A percentile compares a stretch with the other conserved stretches of the same genome.
These are phyloP conservation scores for Thera britannica DNA, from an alignment of 2,888 invertebrate species.

Conservation along the genomic window DNA sequence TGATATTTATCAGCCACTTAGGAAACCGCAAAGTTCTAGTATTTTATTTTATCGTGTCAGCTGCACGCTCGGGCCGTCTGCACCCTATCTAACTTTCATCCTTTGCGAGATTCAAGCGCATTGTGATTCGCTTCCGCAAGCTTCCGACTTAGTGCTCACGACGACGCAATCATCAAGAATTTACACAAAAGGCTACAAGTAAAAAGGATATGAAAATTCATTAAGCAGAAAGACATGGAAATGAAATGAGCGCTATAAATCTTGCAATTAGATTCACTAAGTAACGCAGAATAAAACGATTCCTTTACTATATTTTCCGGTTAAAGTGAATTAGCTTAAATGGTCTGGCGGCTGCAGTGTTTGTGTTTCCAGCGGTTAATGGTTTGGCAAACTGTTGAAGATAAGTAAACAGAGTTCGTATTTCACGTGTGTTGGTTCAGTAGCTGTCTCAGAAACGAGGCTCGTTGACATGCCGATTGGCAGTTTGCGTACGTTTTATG, in stretches of 20 bases:
- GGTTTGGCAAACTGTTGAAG: constrained; percentile 65
- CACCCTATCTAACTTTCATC: constrained; percentile 53
- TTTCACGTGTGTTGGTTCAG: constrained; percentile 65
- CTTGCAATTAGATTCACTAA: no score
- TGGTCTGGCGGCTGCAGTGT: constrained; percentile 40
- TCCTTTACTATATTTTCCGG: constrained; percentile 9
- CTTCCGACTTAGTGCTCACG: constrained; percentile 47
- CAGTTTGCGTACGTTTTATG: constrained; percentile 76
- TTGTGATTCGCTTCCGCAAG: constrained; percentile 55
- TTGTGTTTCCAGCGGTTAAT: constrained; percentile 59
- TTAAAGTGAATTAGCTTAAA: constrained; percentile 30
- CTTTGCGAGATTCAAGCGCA: constrained; percentile 62
- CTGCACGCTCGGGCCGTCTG: constrained; percentile 59
- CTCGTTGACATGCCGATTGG: constrained; percentile 74
- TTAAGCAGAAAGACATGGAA: background rate
- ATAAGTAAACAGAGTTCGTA: constrained; percentile 64
- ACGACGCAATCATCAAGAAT: constrained; percentile 58
- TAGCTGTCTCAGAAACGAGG: constrained; percentile 56
- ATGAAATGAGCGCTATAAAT: background rate
- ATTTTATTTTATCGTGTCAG: constrained; percentile 69
- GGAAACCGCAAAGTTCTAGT: constrained; percentile 44
- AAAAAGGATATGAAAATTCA: constrained; percentile 7
- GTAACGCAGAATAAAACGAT: background rate
- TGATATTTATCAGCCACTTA: constrained; percentile 36
- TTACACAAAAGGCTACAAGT: constrained; percentile 51